phyloP scores from a whole-genome alignment of 2,888 invertebrate species.

The Caenorhabditis wallacei region DNA sequence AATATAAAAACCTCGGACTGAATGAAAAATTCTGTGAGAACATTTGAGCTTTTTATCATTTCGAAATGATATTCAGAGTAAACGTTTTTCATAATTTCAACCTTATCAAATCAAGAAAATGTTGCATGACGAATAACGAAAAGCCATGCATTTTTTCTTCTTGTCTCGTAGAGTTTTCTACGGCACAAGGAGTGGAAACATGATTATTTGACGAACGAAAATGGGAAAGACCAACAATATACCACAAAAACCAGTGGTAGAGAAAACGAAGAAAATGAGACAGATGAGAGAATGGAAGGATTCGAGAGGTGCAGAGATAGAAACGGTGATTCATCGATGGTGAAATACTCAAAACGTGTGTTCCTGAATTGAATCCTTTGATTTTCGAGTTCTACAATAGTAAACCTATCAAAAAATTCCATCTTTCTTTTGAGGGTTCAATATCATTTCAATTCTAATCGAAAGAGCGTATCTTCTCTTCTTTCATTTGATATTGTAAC shows the following conservation, averaged over 20 bases:
- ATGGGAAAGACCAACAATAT: conserved; percentile 24
- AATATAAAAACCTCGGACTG: too few species aligned
- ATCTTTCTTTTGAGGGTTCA: too few species aligned
- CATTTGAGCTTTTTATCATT: too few species aligned
- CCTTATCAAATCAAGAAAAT: not conserved
- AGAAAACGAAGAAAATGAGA: conserved; percentile 16
- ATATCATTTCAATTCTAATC: too few species aligned
- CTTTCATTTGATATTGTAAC: too few species aligned
- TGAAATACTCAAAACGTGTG: conserved; percentile 19
- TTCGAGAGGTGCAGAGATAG: not conserved
- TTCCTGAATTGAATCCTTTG: not conserved
- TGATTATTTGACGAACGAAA: conserved; percentile 9
- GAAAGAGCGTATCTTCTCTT: too few species aligned
- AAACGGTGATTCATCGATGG: conserved; percentile 33
- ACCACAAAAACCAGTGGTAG: conserved; percentile 16
- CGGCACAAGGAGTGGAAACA: conserved; percentile 2
- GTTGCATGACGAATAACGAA: not conserved
- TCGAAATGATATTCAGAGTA: not conserved
- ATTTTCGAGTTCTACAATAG: not conserved
- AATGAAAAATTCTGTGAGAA: too few species aligned
- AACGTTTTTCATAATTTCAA: not conserved
- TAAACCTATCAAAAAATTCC: too few species aligned
- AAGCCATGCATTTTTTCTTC: not conserved
- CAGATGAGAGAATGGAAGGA: not conserved
- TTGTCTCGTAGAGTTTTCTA: not conserved